Percentiles rank a stretch among this genome's conserved stretches.
Evolutionary conservation across 1,140 invertebrate genomes (phyloP).

Genomic region (Drosophila littoralis): DNA sequence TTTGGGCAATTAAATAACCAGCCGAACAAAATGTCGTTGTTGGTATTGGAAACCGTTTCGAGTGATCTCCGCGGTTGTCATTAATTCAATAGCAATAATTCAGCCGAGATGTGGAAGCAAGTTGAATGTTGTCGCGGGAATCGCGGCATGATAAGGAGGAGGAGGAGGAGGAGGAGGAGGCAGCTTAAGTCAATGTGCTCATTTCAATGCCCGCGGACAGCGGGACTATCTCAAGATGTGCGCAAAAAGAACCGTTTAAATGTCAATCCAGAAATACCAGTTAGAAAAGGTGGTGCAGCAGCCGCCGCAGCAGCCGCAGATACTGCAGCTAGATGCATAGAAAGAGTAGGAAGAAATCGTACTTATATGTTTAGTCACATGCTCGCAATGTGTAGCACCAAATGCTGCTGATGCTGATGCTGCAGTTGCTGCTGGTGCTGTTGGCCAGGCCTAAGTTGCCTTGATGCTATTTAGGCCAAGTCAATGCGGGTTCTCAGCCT

Average conservation of each 20-base stretch:
- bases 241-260: slow-evolving; percentile 83
- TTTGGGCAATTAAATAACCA: slow-evolving; percentile 9
- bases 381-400: slow-evolving; percentile 73
- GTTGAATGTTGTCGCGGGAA: slow-evolving; percentile 4
- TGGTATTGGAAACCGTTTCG: slow-evolving; percentile 4
- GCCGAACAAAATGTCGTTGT: neutral
- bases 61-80: slow-evolving; percentile 14
- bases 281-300: slow-evolving; percentile 73
- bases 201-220: slow-evolving; percentile 67
- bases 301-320: slow-evolving; percentile 19
- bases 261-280: slow-evolving; percentile 84
- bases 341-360: slow-evolving; percentile 69
- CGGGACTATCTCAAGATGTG: slow-evolving; percentile 74
- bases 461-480: slow-evolving; percentile 71
- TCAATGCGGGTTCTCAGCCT: slow-evolving; percentile 50
- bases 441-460: slow-evolving; percentile 60
- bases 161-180: slow-evolving; percentile 42
- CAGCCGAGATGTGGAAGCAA: slow-evolving; percentile 1
- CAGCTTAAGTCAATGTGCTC: slow-evolving; percentile 78
- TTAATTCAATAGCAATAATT: slow-evolving; percentile 20
- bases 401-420: slow-evolving; percentile 13
- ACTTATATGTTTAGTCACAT: slow-evolving; percentile 76
- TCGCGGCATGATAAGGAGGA: slow-evolving; percentile 12
- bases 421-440: slow-evolving; percentile 43
- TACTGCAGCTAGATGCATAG: slow-evolving; percentile 17